phyloP scores from a whole-genome alignment of 2,113 vertebrate genomes.

The Caranx melampygus region DNA sequence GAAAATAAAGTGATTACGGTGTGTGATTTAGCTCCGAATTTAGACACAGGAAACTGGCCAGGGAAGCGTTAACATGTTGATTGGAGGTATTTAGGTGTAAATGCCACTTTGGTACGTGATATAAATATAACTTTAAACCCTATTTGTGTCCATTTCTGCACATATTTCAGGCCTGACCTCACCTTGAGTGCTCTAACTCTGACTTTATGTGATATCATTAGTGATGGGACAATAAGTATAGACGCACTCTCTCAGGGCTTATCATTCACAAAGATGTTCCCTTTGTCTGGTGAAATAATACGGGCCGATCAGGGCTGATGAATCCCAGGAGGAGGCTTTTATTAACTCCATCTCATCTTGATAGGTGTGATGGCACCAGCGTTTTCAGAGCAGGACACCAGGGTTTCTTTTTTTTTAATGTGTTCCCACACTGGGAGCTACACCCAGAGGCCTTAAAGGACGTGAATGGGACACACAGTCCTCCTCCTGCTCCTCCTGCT shows the following conservation, averaged over 20 bases:
- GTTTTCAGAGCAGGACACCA: conserved; percentile 41
- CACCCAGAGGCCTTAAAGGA: conserved; percentile 56
- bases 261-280: conserved; percentile 71
- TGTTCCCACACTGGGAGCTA: conserved; percentile 43
- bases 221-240: conserved; percentile 50
- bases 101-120: neutral
- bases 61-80: neutral
- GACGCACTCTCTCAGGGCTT: conserved; percentile 64
- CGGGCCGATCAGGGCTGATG: conserved; percentile 74
- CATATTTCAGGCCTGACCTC: conserved; percentile 6
- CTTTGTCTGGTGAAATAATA: conserved; percentile 75
- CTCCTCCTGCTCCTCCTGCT: neutral
- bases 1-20: neutral
- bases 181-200: neutral
- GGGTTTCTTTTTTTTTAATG: conserved; percentile 8
- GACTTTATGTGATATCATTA: conserved; percentile 40
- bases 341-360: conserved; percentile 78
- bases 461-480: conserved; percentile 40
- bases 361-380: conserved; percentile 69
- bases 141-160: neutral
- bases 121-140: neutral
- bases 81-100: neutral
- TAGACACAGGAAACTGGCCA: neutral
- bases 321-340: conserved; percentile 77
- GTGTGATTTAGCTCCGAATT: neutral